These are phyloP conservation scores for Poeciliopsis infans DNA, from an alignment of 2,797 vertebrate species.

Conservation along the genomic window DNA sequence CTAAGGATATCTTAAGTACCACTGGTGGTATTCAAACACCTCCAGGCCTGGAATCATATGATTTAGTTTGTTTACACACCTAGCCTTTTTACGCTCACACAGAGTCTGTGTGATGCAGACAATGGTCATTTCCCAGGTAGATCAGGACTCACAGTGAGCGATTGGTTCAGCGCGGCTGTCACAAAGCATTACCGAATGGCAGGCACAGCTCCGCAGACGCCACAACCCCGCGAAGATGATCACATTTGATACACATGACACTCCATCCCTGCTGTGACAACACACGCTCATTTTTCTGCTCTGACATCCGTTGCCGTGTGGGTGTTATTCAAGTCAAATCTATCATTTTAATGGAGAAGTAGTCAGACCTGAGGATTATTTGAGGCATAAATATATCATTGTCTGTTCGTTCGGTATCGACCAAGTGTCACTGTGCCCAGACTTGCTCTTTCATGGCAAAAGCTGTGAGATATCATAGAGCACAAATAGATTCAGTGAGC, in stretches of 20 bases:
- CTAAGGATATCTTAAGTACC: neutral
- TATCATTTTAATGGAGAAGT: slow-evolving; percentile 83
- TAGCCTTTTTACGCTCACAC: slow-evolving; percentile 45
- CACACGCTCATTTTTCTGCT: slow-evolving; percentile 76
- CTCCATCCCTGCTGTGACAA: slow-evolving; percentile 77
- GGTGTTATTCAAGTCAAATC: slow-evolving; percentile 80
- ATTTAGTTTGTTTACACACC: slow-evolving; percentile 57
- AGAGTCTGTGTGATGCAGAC: slow-evolving; percentile 61
- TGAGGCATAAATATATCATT: slow-evolving; percentile 80
- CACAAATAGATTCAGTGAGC: slow-evolving; percentile 40
- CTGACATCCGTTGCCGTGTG: slow-evolving; percentile 76
- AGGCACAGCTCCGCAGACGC: slow-evolving; percentile 60
- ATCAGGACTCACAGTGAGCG: slow-evolving; percentile 66
- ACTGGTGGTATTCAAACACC: neutral
- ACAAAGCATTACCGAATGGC: slow-evolving; percentile 70
- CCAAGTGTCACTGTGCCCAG: slow-evolving; percentile 62
- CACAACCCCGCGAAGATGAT: slow-evolving; percentile 78
- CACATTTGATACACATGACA: slow-evolving; percentile 83
- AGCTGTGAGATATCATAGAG: slow-evolving; percentile 52
- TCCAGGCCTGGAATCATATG: slow-evolving; percentile 25
- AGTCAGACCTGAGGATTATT: slow-evolving; percentile 80
- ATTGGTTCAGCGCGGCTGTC: slow-evolving; percentile 72
- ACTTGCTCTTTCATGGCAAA: slow-evolving; percentile 71
- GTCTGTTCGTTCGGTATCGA: slow-evolving; percentile 71
- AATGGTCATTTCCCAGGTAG: slow-evolving; percentile 80